phyloP scores from a whole-genome alignment of 2,113 vertebrate genomes.

The Hemichromis elongatus region DNA sequence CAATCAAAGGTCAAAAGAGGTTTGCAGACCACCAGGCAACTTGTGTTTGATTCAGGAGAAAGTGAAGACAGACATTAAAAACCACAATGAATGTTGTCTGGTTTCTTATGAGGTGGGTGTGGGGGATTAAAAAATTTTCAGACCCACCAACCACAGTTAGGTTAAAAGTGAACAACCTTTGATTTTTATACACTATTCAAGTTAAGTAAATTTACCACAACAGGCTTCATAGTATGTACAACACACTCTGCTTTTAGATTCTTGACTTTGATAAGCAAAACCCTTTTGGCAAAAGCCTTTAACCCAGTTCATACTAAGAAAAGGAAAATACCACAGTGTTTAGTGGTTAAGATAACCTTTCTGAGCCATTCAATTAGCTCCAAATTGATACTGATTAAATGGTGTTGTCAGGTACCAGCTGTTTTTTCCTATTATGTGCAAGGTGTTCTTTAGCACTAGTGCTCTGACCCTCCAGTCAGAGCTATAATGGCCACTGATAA shows the following conservation, averaged over 20 bases:
- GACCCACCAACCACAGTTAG: background rate
- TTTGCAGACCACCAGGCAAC: background rate
- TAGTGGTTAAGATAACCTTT: background rate
- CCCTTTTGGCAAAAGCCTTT: rapidly evolving
- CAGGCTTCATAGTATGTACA: background rate
- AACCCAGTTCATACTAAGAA: background rate
- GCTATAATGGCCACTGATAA: background rate
- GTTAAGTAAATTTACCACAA: background rate
- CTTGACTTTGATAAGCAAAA: background rate
- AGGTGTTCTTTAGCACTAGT: background rate
- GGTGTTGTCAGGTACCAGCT: background rate
- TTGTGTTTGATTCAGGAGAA: background rate
- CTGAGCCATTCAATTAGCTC: background rate
- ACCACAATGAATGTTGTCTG: background rate
- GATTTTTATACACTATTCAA: background rate
- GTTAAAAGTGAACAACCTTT: background rate
- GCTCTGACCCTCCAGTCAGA: background rate
- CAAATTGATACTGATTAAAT: background rate
- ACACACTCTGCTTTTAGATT: background rate
- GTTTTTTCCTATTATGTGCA: background rate
- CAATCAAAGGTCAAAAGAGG: background rate
- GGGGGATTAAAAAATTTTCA: background rate
- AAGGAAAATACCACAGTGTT: background rate
- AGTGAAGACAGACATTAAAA: background rate
- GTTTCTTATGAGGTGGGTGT: background rate